Evolutionary conservation across 2,797 vertebrate species (phyloP), one percentile per base, ranked within the genome.

Genomic region (Protosalanx chinensis): DNA sequence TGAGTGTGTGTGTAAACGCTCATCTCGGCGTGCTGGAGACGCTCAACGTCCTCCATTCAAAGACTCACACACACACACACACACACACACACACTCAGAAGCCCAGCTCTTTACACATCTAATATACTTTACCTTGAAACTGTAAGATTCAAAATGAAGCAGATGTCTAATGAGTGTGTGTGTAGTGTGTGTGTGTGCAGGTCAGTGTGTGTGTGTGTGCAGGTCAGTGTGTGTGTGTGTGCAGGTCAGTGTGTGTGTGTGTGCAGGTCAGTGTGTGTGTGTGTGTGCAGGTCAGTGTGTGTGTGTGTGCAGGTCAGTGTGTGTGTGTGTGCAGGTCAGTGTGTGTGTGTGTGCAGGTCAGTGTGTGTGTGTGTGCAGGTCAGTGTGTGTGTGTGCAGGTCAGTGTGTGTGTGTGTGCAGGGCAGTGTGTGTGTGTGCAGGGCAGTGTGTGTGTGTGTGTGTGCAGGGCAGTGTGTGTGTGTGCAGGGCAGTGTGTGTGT

Each of bases 261-360:
- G 60, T n/a, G n/a, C 5, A 10, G 0, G 57, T 4, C 6, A n/a
- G 58, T 32, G 8, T 91, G 7, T 49, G 46, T 49, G 13, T 10
- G 46, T 15, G 46, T 49, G 46, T 49, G 30, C n/a, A n/a, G n/a
- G n/a, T n/a, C n/a, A n/a, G n/a, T n/a, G n/a, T 27, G 33, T 27
- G 61, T 32, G 61, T 23, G 4, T 10, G 4, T 49, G 33, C 2
- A 41, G 10, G 23, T 4, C 6, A 29, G 23, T 30, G 27, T 18
- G 15, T 57, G 20, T 29, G n/a, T 32, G 49, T 3, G 60, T n/a
- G n/a, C 5, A 10, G 0, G 57, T 4, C 6, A n/a, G 58, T 32
- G 8, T 91, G 46, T 49, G 13, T 68, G 49, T 68, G 51, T 57
- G 66, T 56, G 66, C n/a, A n/a, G n/a, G n/a, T n/a, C n/a, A n/a